These are phyloP conservation scores for Exaiptasia diaphana DNA, from an alignment of 64 coral and sea anemone genomes.

Conservation along the genomic window DNA sequence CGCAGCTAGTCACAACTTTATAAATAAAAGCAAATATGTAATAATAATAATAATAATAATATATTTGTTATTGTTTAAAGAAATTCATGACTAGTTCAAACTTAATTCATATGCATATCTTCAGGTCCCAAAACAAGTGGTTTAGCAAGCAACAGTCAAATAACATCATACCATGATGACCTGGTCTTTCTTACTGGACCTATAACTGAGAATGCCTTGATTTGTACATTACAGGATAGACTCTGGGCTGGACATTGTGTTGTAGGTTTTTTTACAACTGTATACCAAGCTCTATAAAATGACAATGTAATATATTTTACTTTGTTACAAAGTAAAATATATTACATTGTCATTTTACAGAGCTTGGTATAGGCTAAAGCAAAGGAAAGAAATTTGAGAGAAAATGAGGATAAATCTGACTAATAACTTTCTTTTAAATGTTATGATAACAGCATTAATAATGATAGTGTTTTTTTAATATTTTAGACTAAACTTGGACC, in stretches of 20 bases:
- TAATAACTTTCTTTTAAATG: background rate
- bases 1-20: background rate
- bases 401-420: background rate
- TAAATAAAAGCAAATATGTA: background rate
- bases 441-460: background rate
- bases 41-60: background rate
- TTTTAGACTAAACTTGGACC: too few species aligned
- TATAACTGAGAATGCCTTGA: constrained; percentile 69
- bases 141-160: constrained; percentile 44
- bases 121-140: constrained; percentile 38
- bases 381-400: background rate
- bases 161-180: constrained; percentile 39
- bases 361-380: background rate
- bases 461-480: too few species aligned
- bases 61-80: background rate
- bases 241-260: constrained; percentile 30
- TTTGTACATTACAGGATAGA: constrained; percentile 49
- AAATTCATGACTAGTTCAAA: background rate
- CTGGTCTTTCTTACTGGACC: constrained; percentile 66
- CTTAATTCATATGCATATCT: background rate
- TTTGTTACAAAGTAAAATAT: too few species aligned
- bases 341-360: background rate
- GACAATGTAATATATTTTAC: background rate
- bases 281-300: background rate
- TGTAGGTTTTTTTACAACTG: constrained; percentile 26